Conservation (phyloP, 1,140 invertebrate genomes). For the Formica selysi region DNA sequence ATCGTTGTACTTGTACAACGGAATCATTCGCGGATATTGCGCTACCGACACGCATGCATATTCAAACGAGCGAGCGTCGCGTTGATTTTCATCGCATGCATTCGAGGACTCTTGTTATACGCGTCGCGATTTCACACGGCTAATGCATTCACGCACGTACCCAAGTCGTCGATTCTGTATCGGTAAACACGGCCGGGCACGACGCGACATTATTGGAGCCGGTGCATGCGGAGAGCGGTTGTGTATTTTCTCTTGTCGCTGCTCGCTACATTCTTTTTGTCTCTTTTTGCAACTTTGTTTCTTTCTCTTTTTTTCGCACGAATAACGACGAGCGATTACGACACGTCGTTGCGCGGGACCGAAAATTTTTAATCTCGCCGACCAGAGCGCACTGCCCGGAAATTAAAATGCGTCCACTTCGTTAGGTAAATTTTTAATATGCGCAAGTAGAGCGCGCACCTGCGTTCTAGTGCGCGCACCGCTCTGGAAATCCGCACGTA, state of each 20-base stretch:
- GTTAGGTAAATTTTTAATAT: constrained; percentile 65
- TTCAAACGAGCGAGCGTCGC: constrained; percentile 28
- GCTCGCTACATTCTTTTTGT: not conserved
- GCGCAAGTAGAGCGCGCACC: constrained; percentile 53
- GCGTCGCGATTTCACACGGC: constrained; percentile 51
- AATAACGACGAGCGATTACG: constrained; percentile 40
- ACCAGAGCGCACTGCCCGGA: constrained; percentile 52
- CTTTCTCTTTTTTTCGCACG: constrained; percentile 12
- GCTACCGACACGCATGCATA: constrained; percentile 49
- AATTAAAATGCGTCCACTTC: constrained; percentile 64
- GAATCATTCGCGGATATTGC: constrained; percentile 41
- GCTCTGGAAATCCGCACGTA: constrained; percentile 43
- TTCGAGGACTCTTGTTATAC: constrained; percentile 51
- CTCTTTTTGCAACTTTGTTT: not conserved
- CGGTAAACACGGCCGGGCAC: constrained; percentile 38
- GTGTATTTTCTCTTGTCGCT: not conserved
- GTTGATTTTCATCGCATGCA: constrained; percentile 49
- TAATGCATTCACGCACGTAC: constrained; percentile 53
- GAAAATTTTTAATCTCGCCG: constrained; percentile 63
- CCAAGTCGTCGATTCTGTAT: constrained; percentile 47
- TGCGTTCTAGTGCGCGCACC: constrained; percentile 42
- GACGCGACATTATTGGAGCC: constrained; percentile 40
- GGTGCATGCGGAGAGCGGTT: not conserved
- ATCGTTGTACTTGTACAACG: constrained; percentile 31
- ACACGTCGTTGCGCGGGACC: constrained; percentile 41